phyloP scores from a whole-genome alignment of 2,113 vertebrate genomes.

The Herpailurus yagouaroundi region DNA sequence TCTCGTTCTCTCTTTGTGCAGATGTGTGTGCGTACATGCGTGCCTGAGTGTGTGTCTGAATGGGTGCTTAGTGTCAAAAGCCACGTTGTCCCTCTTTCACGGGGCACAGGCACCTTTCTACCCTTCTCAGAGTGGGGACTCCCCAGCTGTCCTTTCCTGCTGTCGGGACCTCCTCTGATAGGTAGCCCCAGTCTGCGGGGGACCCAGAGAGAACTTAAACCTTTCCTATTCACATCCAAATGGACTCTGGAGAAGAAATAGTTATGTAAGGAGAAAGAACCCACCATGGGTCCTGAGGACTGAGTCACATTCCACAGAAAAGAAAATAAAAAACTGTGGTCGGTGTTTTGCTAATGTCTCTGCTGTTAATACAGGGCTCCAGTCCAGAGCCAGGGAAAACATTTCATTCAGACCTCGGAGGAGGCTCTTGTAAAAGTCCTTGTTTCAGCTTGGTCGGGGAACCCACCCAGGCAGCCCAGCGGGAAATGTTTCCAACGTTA shows the following conservation, averaged over 20 bases:
- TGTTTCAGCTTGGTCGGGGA: background rate
- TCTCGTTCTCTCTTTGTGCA: background rate
- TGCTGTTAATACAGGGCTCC: background rate
- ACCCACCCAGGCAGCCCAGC: background rate
- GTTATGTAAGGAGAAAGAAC: constrained; percentile 41
- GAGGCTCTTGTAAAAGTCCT: background rate
- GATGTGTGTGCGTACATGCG: rapidly evolving
- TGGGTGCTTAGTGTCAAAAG: background rate
- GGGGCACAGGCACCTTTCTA: too few relatives aligned
- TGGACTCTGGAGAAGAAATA: background rate
- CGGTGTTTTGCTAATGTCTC: constrained; percentile 54
- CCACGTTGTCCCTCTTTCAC: background rate
- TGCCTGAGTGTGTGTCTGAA: too few relatives aligned
- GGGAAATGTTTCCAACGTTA: background rate
- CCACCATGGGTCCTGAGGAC: background rate
- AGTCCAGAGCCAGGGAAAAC: constrained; percentile 53
- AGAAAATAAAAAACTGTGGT: constrained; percentile 39
- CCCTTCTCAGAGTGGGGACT: background rate
- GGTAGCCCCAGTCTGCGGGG: background rate
- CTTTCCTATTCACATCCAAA: background rate
- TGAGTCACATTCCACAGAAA: constrained; percentile 45
- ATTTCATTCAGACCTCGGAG: background rate
- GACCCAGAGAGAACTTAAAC: background rate
- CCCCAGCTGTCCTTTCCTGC: background rate
- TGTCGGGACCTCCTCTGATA: background rate